Base-by-base conservation (phyloP, 2,888 invertebrate species). In the Muscina levida region DNA sequence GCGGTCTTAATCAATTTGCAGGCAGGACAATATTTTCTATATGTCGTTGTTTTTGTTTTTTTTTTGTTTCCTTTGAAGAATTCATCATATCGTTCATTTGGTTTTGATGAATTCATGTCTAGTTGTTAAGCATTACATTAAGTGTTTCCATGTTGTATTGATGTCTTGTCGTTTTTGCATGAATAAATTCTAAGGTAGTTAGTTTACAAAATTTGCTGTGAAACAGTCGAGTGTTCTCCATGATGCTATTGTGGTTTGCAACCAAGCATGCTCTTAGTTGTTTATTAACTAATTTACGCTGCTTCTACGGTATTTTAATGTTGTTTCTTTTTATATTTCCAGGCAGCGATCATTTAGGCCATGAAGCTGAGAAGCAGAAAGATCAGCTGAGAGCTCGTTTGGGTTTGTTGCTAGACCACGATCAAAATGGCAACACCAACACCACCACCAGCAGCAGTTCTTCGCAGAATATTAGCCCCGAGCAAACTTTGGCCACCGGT, bases 1-100 rank as follows among this genome's bases (percentile, higher is more conserved):
- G 93, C 79, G 96, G 96, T 87, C 93, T 96, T 87, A 96, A 96
- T 92, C 96, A 95, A 91, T 92, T 96, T 87, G 93, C 95, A 95
- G 93, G 93, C 93, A 93, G 91, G 93, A 88, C 83, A 82, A 71
- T 80, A 48, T 51, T 66, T 75, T 79, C 75, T 81, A 74, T 13
- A 6, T 46, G 46, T 44, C 42, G 67, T 68, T 53, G 24, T 68
- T 62, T 39, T 75, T n/a, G n/a, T n/a, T 65, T 44, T 17, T 65
- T n/a, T n/a, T n/a, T n/a, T n/a, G n/a, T n/a, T n/a, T n/a, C n/a
- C n/a, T n/a, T 72, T 13, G 11, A 44, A 13, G 66, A 53, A 46
- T 66, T 59, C 15, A 15, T 1, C 37, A 44, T 65, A 65, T 42
- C 67, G 66, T 72, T 31, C 31, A 56, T 79, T 77, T 82, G 67